A percentile compares a stretch with the other conserved stretches of the same genome.
Conservation (phyloP, 2,888 invertebrate species). For the Hymenopus coronatus region DNA sequence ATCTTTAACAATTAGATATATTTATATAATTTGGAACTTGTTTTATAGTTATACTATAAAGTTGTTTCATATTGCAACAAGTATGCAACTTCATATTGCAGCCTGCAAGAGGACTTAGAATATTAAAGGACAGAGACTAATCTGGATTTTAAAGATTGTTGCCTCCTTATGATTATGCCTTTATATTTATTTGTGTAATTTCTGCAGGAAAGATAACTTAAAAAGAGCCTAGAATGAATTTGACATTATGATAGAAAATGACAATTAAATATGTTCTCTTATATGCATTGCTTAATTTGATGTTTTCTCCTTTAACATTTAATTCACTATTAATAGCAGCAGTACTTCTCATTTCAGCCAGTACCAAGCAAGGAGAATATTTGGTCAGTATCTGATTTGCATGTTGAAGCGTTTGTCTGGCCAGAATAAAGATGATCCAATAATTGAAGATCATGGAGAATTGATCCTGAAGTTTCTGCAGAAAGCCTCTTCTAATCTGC, state of each 20-base stretch:
- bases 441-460: constrained; percentile 59
- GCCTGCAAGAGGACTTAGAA: no score
- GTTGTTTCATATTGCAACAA: no score
- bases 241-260: background rate
- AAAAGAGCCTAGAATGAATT: no score
- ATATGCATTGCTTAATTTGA: background rate
- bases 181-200: background rate
- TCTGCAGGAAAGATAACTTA: background rate
- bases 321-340: no score
- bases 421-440: constrained; percentile 37
- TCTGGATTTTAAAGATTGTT: no score
- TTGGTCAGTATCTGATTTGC: constrained; percentile 72
- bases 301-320: no score
- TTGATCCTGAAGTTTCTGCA: constrained; percentile 74
- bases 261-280: background rate
- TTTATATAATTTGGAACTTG: no score
- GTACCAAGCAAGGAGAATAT: constrained; percentile 67
- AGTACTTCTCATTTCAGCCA: constrained; percentile 48
- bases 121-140: no score
- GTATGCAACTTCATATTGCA: no score
- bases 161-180: no score
- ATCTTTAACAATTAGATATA: no score
- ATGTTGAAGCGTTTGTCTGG: constrained; percentile 62
- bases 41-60: no score
- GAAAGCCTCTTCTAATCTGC: constrained; percentile 66